Base-by-base conservation (phyloP, 2,113 vertebrate genomes). In the Nymphicus hollandicus region DNA sequence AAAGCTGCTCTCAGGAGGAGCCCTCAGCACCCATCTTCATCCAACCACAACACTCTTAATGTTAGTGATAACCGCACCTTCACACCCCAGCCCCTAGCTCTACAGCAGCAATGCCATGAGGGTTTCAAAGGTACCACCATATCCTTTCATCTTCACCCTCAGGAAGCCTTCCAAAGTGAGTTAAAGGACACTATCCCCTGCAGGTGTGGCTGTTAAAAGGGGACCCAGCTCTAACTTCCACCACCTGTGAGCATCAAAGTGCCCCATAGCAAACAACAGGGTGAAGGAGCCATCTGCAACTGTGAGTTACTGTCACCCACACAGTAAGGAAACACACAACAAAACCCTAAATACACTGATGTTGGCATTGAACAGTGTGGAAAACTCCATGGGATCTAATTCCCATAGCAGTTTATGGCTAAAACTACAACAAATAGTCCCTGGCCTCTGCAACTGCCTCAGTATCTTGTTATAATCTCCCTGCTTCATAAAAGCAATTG, bases 81-180 rank as follows among this genome's bases (percentile, higher is more conserved):
- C 33, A 10, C 1, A 0, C 55, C 11, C 64, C 19, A 35, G 11
- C 29, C 53, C 1, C 0, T 3, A 69, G 69, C 63, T 43, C 43
- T 31, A 33, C 1, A 0, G 27, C 18, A 58, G 22, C 25, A 33
- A 4, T 0, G 4, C 35, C 19, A 1, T 2, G 5, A 49, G 15
- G 0, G 12, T 84, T 89, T 73, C 86, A 76, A 80, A 89, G 55
- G 20, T 13, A 17, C 35, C 17, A 17, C 35, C 39, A 0, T 25
- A 33, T 23, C 41, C 72, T 73, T 93, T 77, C 20, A 70, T 50
- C 77, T 27, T 28, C 71, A 47, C 7, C 19, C 64, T 66, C 1
- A 0, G 27, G 8, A 74, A 35, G 43, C 2, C 37, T 49, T 31
- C 16, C 35, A 49, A 70, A 92, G 65, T 3, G 5, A 85, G 24